Evolutionary conservation across 2,888 invertebrate genomes (phyloP), one percentile per base, ranked within the genome.

Genomic region (Corythucha ciliata): DNA sequence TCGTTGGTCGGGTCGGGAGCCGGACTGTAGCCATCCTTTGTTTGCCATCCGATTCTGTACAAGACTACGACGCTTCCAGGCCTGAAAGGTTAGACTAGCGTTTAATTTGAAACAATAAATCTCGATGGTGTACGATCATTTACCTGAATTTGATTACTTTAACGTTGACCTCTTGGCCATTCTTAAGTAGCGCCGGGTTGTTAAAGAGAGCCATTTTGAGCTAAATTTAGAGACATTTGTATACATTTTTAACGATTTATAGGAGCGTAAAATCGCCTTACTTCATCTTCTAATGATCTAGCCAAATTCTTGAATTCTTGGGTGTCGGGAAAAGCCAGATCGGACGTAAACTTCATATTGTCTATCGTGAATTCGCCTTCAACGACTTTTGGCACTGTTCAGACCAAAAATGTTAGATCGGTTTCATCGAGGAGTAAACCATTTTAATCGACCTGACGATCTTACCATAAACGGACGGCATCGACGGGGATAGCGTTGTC

Each of bases 331-430:
- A 82, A 73, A 27, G 69, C 66, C 36, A 83, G 69, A 20, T 73
- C 76, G 2, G 74, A 69, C 8, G 72, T 71, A 67, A 76, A 83
- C 36, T 76, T 72, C 59, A 80, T 72, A 63, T 82, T 80, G 59
- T 81, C 79, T 27, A 86, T 73, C 52, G 69, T 75, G 48, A 85
- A 64, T 61, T 78, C 74, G 2, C 82, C 82, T 67, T 84, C 81
- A 36, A 84, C 63, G 3, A 80, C 79, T 63, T 76, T 72, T 45
- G 82, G 80, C 57, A 86, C 83, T 77, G 69, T 56, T 44, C 20
- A 42, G 6, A 18, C 8, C 8, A 42, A 42, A 32, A 12, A n/a
- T 33, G 5, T 42, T 20, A 6, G 5, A 6, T 20, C 8, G 29
- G 29, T 29, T n/a, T 29, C 29, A 29, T 29, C n/a, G n/a, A n/a